Percentiles rank a stretch among this genome's conserved stretches.
Evolutionary conservation across 2,888 invertebrate genomes (phyloP).

Genomic region (Belgica antarctica): DNA sequence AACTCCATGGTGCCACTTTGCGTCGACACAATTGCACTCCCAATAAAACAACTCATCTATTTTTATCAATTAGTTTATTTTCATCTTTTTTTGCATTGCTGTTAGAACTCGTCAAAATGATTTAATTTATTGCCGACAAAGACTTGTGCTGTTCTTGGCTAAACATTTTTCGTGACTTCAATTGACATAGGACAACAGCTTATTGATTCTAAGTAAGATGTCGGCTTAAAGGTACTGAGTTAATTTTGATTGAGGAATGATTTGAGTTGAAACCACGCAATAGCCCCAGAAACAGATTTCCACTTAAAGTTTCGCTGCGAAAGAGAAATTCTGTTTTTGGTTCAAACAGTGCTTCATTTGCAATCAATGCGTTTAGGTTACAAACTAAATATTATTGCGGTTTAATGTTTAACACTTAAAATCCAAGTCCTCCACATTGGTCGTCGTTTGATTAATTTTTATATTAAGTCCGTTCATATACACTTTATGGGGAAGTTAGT

Average conservation of each 20-base stretch:
- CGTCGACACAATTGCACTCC: too few species aligned
- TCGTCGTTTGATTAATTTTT: conserved; percentile 10
- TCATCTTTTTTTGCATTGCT: too few species aligned
- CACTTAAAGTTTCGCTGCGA: conserved; percentile 14
- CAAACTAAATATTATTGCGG: background rate
- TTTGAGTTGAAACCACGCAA: background rate
- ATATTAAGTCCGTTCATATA: background rate
- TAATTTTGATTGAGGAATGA: conserved; percentile 24
- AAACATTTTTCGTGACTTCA: too few species aligned
- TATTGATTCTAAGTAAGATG: too few species aligned
- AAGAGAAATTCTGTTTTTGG: background rate
- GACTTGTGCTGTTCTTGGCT: too few species aligned
- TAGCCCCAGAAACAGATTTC: background rate
- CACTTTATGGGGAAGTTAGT: background rate
- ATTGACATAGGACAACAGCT: too few species aligned
- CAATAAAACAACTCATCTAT: too few species aligned
- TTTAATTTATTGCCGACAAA: too few species aligned
- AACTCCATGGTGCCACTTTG: too few species aligned
- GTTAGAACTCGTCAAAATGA: too few species aligned
- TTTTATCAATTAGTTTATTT: too few species aligned
- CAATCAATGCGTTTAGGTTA: background rate
- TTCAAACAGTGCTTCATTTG: background rate
- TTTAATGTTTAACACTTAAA: background rate
- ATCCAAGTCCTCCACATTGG: conserved; percentile 19
- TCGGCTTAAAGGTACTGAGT: too few species aligned